Percentiles rank a stretch among this genome's conserved stretches.
phyloP scores from a whole-genome alignment of 92 coral and sea anemone genomes.

The Porites lobata region DNA sequence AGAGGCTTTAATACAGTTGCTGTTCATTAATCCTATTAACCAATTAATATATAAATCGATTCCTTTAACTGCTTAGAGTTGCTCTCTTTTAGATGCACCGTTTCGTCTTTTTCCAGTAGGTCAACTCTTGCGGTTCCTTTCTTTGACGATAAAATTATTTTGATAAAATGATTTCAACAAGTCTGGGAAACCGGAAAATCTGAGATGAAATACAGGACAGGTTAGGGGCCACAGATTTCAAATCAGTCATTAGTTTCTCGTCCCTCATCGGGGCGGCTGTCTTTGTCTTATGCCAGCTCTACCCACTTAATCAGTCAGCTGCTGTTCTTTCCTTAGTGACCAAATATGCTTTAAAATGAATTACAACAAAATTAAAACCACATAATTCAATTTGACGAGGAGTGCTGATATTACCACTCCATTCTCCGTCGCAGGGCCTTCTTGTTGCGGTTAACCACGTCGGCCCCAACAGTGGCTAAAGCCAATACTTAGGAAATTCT shows the following conservation, averaged over 20 bases:
- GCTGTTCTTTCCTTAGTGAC: neutral
- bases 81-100: too few species aligned
- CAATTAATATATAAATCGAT: too few species aligned
- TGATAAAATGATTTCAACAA: neutral
- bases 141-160: too few species aligned
- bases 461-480: neutral
- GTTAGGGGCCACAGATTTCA: conserved; percentile 1
- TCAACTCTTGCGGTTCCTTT: too few species aligned
- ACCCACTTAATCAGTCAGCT: neutral
- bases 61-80: too few species aligned
- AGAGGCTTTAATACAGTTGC: too few species aligned
- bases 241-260: neutral
- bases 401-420: neutral
- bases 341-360: neutral
- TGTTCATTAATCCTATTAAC: too few species aligned
- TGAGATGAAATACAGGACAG: neutral
- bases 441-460: neutral
- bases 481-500: too few species aligned
- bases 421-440: neutral
- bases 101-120: too few species aligned
- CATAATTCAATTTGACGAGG: too few species aligned
- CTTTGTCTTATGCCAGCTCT: neutral
- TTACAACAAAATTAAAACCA: neutral
- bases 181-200: neutral
- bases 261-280: neutral